phyloP scores from a whole-genome alignment of 2,888 invertebrate species.

The Noctua janthe region DNA sequence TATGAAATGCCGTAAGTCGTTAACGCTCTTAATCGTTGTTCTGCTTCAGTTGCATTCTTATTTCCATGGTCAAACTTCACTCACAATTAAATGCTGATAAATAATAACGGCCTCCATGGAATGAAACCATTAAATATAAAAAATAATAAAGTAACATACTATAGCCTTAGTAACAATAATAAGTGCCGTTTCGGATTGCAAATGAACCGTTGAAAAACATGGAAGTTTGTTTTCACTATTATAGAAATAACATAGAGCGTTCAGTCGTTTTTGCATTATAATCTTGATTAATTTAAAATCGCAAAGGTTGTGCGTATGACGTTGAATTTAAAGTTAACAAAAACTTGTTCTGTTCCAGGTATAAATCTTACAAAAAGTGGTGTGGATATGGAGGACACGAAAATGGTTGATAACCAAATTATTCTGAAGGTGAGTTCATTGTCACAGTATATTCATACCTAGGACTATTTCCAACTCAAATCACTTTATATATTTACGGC shows the following conservation, averaged over 20 bases:
- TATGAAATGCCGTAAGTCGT: too few relatives aligned
- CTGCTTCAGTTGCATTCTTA: conserved; percentile 4
- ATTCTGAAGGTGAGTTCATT: conserved; percentile 83
- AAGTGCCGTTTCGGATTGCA: conserved; percentile 49
- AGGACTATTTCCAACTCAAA: not conserved
- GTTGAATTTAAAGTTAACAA: conserved; percentile 39
- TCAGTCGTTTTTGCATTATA: conserved; percentile 39
- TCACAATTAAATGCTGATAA: conserved; percentile 27
- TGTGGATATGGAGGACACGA: conserved; percentile 80
- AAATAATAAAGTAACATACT: conserved; percentile 10
- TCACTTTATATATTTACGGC: not conserved
- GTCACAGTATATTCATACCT: not conserved
- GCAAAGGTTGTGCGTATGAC: conserved; percentile 23
- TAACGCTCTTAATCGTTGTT: not conserved
- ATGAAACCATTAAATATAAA: conserved; percentile 16
- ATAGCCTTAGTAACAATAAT: conserved; percentile 36
- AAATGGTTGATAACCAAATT: conserved; percentile 84
- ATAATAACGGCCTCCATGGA: conserved; percentile 16
- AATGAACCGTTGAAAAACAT: conserved; percentile 61
- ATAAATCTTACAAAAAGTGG: conserved; percentile 88
- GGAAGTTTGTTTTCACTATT: conserved; percentile 41
- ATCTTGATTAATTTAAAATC: conserved; percentile 47
- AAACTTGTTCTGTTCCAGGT: conserved; percentile 79
- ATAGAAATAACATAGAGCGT: conserved; percentile 27
- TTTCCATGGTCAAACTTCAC: not conserved